These are phyloP conservation scores for Cryptotis parvus DNA, from an alignment of 2,113 vertebrate genomes.

Conservation along the genomic window DNA sequence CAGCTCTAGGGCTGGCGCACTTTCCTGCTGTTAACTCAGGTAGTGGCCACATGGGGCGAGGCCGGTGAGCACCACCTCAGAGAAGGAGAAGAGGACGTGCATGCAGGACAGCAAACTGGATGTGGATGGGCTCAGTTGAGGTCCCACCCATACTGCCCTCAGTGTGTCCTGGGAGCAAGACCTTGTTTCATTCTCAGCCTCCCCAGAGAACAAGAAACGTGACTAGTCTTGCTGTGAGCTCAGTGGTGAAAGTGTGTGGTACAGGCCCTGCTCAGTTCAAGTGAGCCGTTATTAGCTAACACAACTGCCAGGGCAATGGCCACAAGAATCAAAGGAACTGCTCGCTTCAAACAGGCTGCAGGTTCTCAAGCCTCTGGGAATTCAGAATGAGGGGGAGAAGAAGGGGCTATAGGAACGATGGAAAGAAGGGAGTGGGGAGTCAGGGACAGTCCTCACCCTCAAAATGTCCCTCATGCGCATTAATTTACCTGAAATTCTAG, in stretches of 20 bases:
- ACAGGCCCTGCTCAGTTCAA: neutral
- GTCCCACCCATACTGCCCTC: neutral
- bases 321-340: neutral
- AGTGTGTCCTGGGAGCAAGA: neutral
- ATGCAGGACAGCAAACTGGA: conserved; percentile 2
- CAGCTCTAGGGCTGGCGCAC: neutral
- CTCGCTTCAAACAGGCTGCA: neutral
- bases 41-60: neutral
- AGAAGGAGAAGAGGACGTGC: neutral
- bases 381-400: conserved; percentile 21
- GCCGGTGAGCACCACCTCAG: neutral
- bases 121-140: neutral
- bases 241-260: neutral
- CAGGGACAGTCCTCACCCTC: neutral
- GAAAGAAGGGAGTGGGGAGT: neutral
- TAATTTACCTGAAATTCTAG: neutral
- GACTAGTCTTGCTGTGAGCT: neutral
- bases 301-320: neutral
- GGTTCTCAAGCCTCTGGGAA: neutral
- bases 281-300: neutral
- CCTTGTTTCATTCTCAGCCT: neutral
- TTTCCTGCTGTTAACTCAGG: neutral
- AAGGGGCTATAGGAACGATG: neutral
- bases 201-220: neutral
- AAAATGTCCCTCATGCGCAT: neutral